Evolutionary conservation across 2,888 invertebrate species (phyloP).

Genomic region (Himalopsyche kuldschensis): DNA sequence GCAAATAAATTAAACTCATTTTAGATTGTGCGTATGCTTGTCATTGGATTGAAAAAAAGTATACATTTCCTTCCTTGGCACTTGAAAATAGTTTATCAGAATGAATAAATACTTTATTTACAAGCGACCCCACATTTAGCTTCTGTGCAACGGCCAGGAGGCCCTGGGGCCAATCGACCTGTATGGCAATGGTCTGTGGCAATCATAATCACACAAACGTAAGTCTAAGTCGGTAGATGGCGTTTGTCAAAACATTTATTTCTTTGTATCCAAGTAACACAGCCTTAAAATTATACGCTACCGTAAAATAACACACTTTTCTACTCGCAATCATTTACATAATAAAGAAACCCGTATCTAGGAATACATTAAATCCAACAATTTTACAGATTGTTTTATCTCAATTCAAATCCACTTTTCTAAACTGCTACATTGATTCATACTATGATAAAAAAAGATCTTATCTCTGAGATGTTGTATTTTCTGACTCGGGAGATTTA

Average conservation of each 20-base stretch:
- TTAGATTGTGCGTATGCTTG: too few species aligned
- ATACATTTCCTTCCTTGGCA: too few species aligned
- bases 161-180: slow-evolving; percentile 4
- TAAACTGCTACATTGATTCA: background rate
- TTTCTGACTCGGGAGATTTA: background rate
- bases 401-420: background rate
- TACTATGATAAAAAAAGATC: background rate
- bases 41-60: too few species aligned
- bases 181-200: background rate
- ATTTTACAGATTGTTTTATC: background rate
- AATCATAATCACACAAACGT: background rate
- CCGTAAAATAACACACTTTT: background rate
- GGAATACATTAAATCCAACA: background rate
- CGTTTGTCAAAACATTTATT: background rate
- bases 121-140: background rate
- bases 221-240: background rate
- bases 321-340: background rate
- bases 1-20: too few species aligned
- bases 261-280: background rate
- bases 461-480: background rate
- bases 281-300: background rate
- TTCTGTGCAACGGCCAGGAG: background rate
- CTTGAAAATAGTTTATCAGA: too few species aligned
- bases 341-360: background rate
- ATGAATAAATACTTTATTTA: too few species aligned